Base-by-base conservation (phyloP, 2,888 invertebrate genomes). In the Alitta virens region DNA sequence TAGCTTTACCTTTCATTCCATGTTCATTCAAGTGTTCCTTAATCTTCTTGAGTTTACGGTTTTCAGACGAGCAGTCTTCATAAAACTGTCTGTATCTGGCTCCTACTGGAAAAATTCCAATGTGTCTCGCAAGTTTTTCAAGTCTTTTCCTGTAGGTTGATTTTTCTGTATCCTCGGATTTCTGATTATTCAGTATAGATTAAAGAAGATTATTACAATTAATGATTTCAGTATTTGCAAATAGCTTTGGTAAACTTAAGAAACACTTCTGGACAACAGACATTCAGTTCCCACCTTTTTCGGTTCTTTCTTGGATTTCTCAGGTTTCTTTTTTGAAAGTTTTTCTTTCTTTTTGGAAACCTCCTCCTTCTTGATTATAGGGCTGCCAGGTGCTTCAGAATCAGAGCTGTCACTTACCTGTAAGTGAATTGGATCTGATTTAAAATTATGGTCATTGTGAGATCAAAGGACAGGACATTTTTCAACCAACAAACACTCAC, bases 1-100 rank as follows among this genome's bases (percentile, higher is more conserved):
- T 18, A n/a, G 18, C 9, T 42, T 50, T 25, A 66, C 66, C 66
- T 55, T 53, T 49, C 63, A 66, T 62, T 14, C 66, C 66, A 12
- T 63, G 63, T 26, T 64, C 62, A 38, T 25, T 55, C 18, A 66
- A 59, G n/a, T 63, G 21, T 23, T 62, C 25, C 49, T 58, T 56
- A 27, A 66, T 27, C 18, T 59, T 63, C 21, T 58, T 38, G 42
- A 52, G n/a, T 7, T 58, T 54, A 21, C 62, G 56, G 25, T 62
- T 46, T 12, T 58, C 61, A 3, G 24, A 21, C 24, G 9, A 9
- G 40, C 66, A 66, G 46, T 58, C 43, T 24, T 53, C 63, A 46
- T 63, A 66, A 1, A 23, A n/a, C 27, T 14, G 9, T 24, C 46
- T 62, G 53, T 64, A 59, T 9, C 27, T 12, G 12, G 5, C 33